Evolutionary conservation across 2,113 vertebrate species (phyloP), one percentile per base, ranked within the genome.

Genomic region (Microcebus murinus): DNA sequence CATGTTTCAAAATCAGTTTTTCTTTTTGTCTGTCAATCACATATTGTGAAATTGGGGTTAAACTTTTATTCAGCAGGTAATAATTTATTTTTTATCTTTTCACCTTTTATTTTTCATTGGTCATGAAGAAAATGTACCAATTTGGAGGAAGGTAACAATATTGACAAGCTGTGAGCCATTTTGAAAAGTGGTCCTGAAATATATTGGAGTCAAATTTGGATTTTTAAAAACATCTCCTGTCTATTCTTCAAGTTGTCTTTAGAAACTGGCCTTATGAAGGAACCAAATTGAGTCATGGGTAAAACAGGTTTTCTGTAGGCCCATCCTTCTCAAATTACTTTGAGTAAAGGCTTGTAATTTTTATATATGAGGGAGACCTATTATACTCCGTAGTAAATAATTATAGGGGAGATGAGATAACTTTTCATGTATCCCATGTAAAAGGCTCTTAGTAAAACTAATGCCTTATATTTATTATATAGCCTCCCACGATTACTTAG

Each of bases 311-410:
- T 96, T 95, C 52, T 91, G 92, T 67, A 93, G 89, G 52, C 17
- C 13, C 14, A 74, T 82, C 55, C 36, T 97, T 63, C 71, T 96
- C 82, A 94, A 96, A 96, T 95, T 86, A 95, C n/a, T 48, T 86
- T 89, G 45, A 93, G 45, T 96, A 86, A 94, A 96, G 55, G 42
- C 73, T 97, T 97, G 34, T 70, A 92, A 85, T 93, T 95, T 96
- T 96, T 94, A 91, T 93, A 74, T 94, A 89, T 48, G 63, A 94
- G 71, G 82, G 71, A 96, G 61, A 70, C 74, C 71, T 96, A 48
- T 96, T 96, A 95, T 90, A 90, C 42, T 80, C 89, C 52, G 65
- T 70, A 96, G 82, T 80, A 67, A 89, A 9, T 97, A 96, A 95
- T 97, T 97, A 97, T 21, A 95, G 73, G 36, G 42, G 34, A 96